Percentiles rank a stretch among this genome's conserved stretches.
These are phyloP conservation scores for Diachasmimorpha longicaudata DNA, from an alignment of 1,140 invertebrate species.

Conservation along the genomic window DNA sequence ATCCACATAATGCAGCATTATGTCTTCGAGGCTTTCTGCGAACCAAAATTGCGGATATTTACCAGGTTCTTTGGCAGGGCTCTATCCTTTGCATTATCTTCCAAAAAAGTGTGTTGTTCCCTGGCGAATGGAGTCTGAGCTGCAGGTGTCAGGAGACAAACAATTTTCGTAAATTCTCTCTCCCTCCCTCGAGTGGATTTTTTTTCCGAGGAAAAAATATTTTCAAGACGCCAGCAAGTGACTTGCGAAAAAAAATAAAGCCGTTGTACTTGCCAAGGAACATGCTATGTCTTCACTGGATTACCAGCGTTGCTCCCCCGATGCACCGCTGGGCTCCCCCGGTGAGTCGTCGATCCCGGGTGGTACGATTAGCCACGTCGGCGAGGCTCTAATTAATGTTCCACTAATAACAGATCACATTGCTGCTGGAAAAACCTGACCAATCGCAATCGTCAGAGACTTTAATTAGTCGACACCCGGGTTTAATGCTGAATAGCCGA, in stretches of 20 bases:
- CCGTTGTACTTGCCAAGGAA: no score
- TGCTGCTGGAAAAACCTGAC: not conserved
- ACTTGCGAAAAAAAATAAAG: no score
- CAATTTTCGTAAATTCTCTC: not conserved
- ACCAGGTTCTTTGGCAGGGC: not conserved
- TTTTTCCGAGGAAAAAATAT: no score
- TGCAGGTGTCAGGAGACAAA: no score
- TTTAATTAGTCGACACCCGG: not conserved
- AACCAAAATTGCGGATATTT: not conserved
- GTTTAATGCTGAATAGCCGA: no score
- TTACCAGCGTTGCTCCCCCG: no score
- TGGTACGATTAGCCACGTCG: not conserved
- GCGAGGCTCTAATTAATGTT: conserved; percentile 13
- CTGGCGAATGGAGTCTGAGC: no score
- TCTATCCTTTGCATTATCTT: not conserved
- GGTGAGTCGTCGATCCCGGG: no score
- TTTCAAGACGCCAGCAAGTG: no score
- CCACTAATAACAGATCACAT: conserved; percentile 1
- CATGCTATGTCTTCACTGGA: no score
- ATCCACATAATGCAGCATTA: not conserved
- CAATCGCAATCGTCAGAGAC: not conserved
- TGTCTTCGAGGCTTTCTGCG: not conserved
- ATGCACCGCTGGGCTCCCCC: no score
- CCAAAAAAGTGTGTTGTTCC: no score
- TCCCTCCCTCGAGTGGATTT: not conserved